phyloP scores from a whole-genome alignment of 1,140 invertebrate genomes.

The Hyposmocoma kahamanoa region DNA sequence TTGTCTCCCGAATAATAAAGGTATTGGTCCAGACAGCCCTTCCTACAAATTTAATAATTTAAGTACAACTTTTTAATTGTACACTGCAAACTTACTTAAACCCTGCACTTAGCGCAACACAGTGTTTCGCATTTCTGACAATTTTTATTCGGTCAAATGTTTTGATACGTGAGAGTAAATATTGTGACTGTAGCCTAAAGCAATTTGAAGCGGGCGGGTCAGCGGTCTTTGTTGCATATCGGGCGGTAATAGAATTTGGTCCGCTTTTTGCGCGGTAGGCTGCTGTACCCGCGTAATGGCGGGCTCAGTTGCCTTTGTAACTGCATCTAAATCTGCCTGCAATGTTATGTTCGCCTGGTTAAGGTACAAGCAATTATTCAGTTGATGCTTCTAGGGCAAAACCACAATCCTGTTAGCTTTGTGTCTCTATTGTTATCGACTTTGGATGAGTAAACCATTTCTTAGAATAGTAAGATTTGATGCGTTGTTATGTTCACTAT shows the following conservation, averaged over 20 bases:
- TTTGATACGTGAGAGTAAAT: constrained; percentile 57
- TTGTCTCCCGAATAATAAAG: no score
- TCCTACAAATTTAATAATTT: no score
- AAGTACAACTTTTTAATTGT: no score
- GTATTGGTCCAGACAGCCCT: no score
- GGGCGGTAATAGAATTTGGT: constrained; percentile 70
- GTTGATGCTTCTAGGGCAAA: neutral
- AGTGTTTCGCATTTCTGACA: no score
- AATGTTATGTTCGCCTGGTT: constrained; percentile 37
- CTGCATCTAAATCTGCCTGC: constrained; percentile 59
- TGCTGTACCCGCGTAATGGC: constrained; percentile 50
- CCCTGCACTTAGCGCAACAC: no score
- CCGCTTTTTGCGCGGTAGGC: constrained; percentile 64
- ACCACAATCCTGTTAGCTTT: constrained; percentile 2
- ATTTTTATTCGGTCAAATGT: constrained; percentile 57
- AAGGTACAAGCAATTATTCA: constrained; percentile 33
- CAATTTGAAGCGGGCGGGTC: constrained; percentile 63
- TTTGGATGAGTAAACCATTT: no score
- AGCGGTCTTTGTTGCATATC: constrained; percentile 71
- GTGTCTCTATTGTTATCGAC: neutral
- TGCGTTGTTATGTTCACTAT: no score
- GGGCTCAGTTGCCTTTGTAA: constrained; percentile 66
- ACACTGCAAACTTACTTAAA: no score
- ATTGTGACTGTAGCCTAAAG: constrained; percentile 66
- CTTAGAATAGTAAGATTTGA: no score